These are phyloP conservation scores for Epinephelus cyanopodus DNA, from an alignment of 2,113 vertebrate species.

Conservation along the genomic window DNA sequence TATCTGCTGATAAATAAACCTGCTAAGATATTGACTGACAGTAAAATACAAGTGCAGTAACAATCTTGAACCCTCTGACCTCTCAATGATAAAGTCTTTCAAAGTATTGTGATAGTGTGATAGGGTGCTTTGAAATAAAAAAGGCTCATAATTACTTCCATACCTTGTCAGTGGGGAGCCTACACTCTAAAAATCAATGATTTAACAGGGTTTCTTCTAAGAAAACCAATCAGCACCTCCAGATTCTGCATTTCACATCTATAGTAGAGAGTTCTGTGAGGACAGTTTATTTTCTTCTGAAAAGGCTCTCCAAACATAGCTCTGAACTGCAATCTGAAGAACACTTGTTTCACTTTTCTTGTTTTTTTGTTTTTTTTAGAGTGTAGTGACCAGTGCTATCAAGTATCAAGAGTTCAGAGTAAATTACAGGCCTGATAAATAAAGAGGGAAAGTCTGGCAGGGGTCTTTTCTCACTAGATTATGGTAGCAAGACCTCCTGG, in stretches of 20 bases:
- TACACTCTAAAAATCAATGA: constrained; percentile 36
- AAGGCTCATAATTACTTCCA: constrained; percentile 80
- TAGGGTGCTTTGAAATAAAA: constrained; percentile 67
- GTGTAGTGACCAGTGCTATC: constrained; percentile 41
- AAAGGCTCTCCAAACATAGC: neutral
- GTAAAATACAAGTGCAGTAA: constrained; percentile 18
- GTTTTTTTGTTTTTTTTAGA: constrained; percentile 42
- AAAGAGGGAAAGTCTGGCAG: constrained; percentile 60
- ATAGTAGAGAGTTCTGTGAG: neutral
- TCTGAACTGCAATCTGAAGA: constrained; percentile 12
- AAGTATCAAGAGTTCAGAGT: constrained; percentile 71
- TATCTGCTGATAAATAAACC: constrained; percentile 7
- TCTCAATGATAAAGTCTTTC: constrained; percentile 82
- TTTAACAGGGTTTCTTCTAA: neutral
- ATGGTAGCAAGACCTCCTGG: constrained; percentile 73
- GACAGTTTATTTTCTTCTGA: neutral
- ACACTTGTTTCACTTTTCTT: neutral
- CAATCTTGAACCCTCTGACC: constrained; percentile 62
- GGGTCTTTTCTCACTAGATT: constrained; percentile 74
- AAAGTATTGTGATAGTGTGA: constrained; percentile 87
- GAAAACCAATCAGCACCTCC: neutral
- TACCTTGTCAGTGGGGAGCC: constrained; percentile 43
- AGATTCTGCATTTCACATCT: neutral
- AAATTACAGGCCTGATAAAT: constrained; percentile 73
- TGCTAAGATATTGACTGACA: constrained; percentile 24